Percentiles rank a stretch among this genome's conserved stretches.
Evolutionary conservation across 23 tunicate species (phyloP).

Genomic region (Oikopleura albicans): DNA sequence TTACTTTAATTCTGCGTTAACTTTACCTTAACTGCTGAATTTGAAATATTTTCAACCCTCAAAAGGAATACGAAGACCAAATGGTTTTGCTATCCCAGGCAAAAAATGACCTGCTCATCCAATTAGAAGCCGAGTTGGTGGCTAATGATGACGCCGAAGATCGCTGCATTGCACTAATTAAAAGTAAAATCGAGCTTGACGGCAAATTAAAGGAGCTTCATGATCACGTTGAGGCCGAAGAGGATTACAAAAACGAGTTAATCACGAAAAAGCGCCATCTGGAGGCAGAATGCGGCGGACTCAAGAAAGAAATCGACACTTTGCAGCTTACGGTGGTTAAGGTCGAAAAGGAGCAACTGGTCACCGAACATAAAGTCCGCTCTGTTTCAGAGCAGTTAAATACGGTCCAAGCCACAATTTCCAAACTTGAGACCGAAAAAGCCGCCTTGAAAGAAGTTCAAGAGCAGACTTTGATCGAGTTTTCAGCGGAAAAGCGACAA

Average conservation of each 20-base stretch:
- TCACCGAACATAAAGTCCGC: constrained; percentile 26
- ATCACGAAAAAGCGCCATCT: constrained; percentile 79
- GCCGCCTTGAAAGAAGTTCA: too few relatives aligned
- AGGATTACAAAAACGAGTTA: constrained; percentile 81
- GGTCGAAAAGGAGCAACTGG: too few relatives aligned
- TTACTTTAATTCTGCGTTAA: too few relatives aligned
- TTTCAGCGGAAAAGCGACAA: too few relatives aligned
- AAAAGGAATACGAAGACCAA: constrained; percentile 76
- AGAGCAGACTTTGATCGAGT: too few relatives aligned
- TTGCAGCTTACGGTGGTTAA: too few relatives aligned
- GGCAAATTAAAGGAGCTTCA: too few relatives aligned
- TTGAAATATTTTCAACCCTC: too few relatives aligned
- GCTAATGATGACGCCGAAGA: constrained; percentile 99
- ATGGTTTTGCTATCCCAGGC: constrained; percentile 65
- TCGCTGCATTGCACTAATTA: constrained; percentile 70
- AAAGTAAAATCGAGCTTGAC: constrained; percentile 74
- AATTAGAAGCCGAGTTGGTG: constrained; percentile 24
- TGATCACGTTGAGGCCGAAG: constrained; percentile 87
- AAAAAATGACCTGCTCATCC: constrained; percentile 71
- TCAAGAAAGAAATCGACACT: constrained; percentile 93
- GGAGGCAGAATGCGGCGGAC: constrained; percentile 74
- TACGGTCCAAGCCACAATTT: constrained; percentile 49
- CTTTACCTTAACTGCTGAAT: too few relatives aligned
- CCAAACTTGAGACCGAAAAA: too few relatives aligned
- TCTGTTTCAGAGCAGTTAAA: constrained; percentile 49